Base-by-base conservation (phyloP, 2,888 invertebrate genomes). In the Plusia festucae region DNA sequence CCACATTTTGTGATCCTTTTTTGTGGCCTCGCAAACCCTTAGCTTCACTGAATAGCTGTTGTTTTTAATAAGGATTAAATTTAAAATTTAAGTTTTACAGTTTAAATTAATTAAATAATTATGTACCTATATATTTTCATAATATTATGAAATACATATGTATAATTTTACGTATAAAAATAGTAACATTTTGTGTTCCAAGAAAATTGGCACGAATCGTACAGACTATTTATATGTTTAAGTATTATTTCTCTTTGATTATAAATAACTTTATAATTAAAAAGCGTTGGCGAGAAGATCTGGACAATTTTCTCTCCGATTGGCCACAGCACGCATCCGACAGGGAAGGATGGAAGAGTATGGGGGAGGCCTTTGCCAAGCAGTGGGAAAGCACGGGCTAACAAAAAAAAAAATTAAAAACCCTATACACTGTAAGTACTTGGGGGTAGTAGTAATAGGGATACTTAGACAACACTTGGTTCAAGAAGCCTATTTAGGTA, bases 1-100 rank as follows among this genome's bases (percentile, higher is more conserved):
- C 54, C 51, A 67, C 30, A 64, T 57, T 67, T 64, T 60, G 54
- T 60, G 65, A 57, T 51, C 60, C 61, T 78, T 74, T 71, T 74
- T 62, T 69, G 51, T 58, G 54, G 34, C 32, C 11, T 49, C 57
- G 57, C 54, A 16, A 34, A 57, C 64, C 64, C 60, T 57, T 32
- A 20, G 52, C 27, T 56, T 59, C 53, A 75, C 68, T 67, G 63
- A 70, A 64, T 56, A 49, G 34, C 18, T 56, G 16, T 18, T 60
- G 44, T 30, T 65, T 65, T 77, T 54, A 49, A 40, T 46, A 51
- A 16, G 66, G 68, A n/a, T n/a, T 68, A 62, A 63, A 53, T 58
- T 61, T 24, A 46, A 55, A 52, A 22, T 24, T 61, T 4, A 44
- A 24, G 44, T 46, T 40, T 3, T n/a, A 22, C 15, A 40, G 11